Conservation (phyloP, 2,113 vertebrate species). For the Oryzias melastigma region DNA sequence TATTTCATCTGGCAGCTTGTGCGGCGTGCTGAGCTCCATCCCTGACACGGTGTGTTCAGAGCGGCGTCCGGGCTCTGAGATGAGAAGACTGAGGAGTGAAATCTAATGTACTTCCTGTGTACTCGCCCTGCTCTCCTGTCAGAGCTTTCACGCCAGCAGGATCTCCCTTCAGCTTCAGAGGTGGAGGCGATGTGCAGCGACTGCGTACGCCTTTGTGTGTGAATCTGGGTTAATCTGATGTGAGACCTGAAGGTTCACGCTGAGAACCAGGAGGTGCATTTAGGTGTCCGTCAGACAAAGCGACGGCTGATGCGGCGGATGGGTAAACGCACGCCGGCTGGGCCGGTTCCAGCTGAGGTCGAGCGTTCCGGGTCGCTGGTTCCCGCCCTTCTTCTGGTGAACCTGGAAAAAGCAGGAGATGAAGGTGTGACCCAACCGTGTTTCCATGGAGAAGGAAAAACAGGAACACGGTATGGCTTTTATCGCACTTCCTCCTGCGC, state of each 20-base stretch:
- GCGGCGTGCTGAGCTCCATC: constrained; percentile 86
- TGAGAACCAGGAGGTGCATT: constrained; percentile 46
- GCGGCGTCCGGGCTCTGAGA: constrained; percentile 35
- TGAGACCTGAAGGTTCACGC: constrained; percentile 28
- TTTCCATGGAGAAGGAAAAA: too few relatives aligned
- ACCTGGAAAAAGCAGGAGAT: too few relatives aligned
- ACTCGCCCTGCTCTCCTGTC: constrained; percentile 84
- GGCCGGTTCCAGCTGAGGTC: too few relatives aligned
- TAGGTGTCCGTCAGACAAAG: constrained; percentile 31
- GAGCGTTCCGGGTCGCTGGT: too few relatives aligned
- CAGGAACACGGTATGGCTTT: too few relatives aligned
- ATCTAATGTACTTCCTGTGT: constrained; percentile 95
- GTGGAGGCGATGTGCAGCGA: constrained; percentile 57
- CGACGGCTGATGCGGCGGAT: constrained; percentile 20
- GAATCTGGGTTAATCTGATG: constrained; percentile 32
- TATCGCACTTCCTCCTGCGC: too few relatives aligned
- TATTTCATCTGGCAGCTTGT: constrained; percentile 91
- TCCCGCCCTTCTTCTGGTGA: too few relatives aligned
- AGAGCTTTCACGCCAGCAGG: constrained; percentile 63
- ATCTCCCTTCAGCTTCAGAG: constrained; percentile 55
- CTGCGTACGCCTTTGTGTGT: constrained; percentile 19
- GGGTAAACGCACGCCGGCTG: too few relatives aligned
- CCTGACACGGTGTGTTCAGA: constrained; percentile 65
- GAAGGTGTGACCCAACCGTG: too few relatives aligned
- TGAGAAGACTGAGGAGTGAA: constrained; percentile 84